Evolutionary conservation across 35 echinoderm and acorn worm species (phyloP).

Genomic region (Nesometra sesokonis): DNA sequence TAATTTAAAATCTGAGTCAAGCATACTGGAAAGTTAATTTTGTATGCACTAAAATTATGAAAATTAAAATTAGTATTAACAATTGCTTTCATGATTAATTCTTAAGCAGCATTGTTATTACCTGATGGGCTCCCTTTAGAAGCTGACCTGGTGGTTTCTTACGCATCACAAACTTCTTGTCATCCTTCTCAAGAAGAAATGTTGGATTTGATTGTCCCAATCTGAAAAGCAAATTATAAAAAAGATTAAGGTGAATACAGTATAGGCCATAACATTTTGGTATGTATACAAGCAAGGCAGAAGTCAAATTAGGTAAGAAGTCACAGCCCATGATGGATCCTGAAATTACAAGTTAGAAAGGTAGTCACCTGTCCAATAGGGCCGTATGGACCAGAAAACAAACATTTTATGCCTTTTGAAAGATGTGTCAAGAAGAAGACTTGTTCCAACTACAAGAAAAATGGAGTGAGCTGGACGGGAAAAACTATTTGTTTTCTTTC

Average conservation of each 20-base stretch:
- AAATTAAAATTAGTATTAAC: no score
- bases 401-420: no score
- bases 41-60: no score
- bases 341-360: neutral
- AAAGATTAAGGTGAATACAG: neutral
- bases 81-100: no score
- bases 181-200: constrained; percentile 91
- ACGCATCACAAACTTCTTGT: constrained; percentile 65
- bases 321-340: neutral
- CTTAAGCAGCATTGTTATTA: no score
- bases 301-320: neutral
- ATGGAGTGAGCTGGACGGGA: no score
- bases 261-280: neutral
- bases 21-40: neutral
- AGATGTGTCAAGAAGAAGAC: no score
- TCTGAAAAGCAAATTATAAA: constrained; percentile 4
- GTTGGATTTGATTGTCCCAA: constrained; percentile 97
- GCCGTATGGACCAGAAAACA: no score
- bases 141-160: constrained; percentile 93
- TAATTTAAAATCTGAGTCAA: neutral
- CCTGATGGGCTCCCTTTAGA: constrained; percentile 94
- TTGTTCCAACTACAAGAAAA: no score
- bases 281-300: neutral
- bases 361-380: no score
- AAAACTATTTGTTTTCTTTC: no score